These are phyloP conservation scores for Pelecanoides urinatrix DNA, from an alignment of 2,113 vertebrate species.

Conservation along the genomic window DNA sequence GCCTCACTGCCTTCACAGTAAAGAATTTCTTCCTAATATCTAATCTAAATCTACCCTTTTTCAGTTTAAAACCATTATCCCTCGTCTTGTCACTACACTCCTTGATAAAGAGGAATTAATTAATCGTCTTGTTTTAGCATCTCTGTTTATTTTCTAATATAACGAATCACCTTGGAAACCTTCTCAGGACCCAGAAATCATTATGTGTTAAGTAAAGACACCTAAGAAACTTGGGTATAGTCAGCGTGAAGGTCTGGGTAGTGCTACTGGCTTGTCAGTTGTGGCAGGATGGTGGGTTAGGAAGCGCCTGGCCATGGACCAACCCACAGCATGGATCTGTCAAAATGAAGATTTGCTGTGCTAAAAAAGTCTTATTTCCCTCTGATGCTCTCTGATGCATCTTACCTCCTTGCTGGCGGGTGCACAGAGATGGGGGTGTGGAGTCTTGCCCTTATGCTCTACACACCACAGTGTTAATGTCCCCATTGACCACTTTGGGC, in stretches of 20 bases:
- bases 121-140: not conserved
- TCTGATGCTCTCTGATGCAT: not conserved
- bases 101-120: not conserved
- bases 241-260: not conserved
- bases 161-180: not conserved
- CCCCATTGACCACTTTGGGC: not conserved
- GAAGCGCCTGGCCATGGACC: not conserved
- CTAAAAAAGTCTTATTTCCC: not conserved
- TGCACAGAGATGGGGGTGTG: not conserved
- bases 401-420: not conserved
- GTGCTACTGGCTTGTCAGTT: not conserved
- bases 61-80: not conserved
- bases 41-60: not conserved
- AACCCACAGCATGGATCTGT: not conserved
- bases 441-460: not conserved
- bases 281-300: not conserved
- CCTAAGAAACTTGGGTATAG: not conserved
- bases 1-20: too few species aligned
- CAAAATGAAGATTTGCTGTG: not conserved
- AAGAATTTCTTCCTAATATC: not conserved
- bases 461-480: accelerated
- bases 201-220: not conserved
- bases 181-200: not conserved
- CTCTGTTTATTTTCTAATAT: not conserved
- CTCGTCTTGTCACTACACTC: not conserved